These are phyloP conservation scores for Sinonovacula constricta DNA, from an alignment of 1,140 invertebrate species.

Conservation along the genomic window DNA sequence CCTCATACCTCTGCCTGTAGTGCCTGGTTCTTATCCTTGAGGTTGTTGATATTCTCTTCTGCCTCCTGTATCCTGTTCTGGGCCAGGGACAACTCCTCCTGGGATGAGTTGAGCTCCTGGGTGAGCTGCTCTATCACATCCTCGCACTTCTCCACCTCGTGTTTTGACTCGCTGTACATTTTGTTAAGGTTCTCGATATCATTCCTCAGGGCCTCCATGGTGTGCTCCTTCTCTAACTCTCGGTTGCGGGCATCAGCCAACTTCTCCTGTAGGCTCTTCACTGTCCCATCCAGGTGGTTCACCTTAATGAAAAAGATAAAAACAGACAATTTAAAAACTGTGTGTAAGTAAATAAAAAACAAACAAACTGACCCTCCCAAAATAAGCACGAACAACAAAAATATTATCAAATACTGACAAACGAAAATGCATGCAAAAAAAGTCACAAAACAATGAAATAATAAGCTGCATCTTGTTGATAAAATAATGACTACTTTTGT, in stretches of 20 bases:
- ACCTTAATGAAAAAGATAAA: too few relatives aligned
- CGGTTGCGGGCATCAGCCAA: conserved; percentile 68
- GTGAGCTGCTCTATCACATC: conserved; percentile 76
- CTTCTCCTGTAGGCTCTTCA: conserved; percentile 68
- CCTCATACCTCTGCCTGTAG: conserved; percentile 65
- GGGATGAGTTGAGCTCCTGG: conserved; percentile 70
- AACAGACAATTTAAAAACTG: too few relatives aligned
- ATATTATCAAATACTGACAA: too few relatives aligned
- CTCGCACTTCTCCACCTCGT: conserved; percentile 73
- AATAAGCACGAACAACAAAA: too few relatives aligned
- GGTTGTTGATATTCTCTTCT: conserved; percentile 69
- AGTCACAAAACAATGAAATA: too few relatives aligned
- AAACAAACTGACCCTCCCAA: background rate
- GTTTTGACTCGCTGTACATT: conserved; percentile 67
- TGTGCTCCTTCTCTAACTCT: conserved; percentile 71
- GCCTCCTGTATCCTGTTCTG: conserved; percentile 67
- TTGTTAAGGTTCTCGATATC: conserved; percentile 73
- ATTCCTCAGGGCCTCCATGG: conserved; percentile 66
- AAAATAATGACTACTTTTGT: too few relatives aligned
- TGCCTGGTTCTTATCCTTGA: conserved; percentile 66
- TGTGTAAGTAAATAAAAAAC: background rate
- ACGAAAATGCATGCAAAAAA: too few relatives aligned
- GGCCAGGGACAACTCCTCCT: conserved; percentile 72
- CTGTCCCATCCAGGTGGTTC: conserved; percentile 34
- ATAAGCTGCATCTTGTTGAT: too few relatives aligned